phyloP scores from a whole-genome alignment of 2,113 vertebrate species.

The Orthochromis indermauri region DNA sequence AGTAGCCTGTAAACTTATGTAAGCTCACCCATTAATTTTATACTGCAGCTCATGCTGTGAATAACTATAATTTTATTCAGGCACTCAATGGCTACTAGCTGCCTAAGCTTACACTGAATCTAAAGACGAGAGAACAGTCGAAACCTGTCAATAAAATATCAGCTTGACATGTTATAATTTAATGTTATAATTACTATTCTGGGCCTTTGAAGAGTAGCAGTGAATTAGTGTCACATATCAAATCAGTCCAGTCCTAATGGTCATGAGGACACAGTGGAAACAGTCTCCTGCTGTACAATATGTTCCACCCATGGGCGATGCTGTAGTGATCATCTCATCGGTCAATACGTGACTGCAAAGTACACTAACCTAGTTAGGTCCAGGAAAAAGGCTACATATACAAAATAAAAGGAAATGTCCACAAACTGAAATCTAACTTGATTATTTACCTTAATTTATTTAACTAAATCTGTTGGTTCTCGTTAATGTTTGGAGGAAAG shows the following conservation, averaged over 20 bases:
- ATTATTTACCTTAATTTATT: background rate
- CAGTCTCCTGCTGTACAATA: background rate
- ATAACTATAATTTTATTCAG: slow-evolving; percentile 3
- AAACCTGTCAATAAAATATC: background rate
- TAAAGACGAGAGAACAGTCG: background rate
- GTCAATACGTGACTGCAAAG: background rate
- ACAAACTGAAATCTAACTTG: background rate
- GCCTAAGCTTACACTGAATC: background rate
- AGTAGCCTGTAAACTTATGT: background rate
- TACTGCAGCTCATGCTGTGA: slow-evolving; percentile 6
- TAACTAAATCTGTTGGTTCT: background rate
- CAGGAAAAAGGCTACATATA: background rate
- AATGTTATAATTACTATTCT: background rate
- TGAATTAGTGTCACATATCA: background rate
- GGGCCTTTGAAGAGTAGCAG: background rate
- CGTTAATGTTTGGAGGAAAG: background rate
- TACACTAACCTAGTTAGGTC: background rate
- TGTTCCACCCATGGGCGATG: background rate
- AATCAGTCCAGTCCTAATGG: background rate
- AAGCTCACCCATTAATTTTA: background rate
- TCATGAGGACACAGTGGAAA: slow-evolving; percentile 4
- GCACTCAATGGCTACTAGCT: background rate
- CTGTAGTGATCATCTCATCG: background rate
- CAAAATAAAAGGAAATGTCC: background rate
- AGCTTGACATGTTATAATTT: background rate